These are phyloP conservation scores for Mus minutoides DNA, from an alignment of 2,797 vertebrate genomes.

Conservation along the genomic window DNA sequence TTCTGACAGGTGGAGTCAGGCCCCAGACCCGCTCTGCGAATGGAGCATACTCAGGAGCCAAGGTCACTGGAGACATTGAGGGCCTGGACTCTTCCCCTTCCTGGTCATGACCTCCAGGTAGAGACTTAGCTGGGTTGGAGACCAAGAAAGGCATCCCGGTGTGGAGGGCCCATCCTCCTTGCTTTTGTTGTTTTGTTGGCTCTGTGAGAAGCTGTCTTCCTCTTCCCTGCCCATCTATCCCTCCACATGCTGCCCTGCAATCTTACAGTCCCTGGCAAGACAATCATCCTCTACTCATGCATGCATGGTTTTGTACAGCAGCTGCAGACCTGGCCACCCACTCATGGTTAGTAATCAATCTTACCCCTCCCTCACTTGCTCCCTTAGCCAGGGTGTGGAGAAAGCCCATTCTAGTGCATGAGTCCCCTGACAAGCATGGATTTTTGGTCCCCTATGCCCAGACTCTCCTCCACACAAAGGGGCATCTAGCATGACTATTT, in stretches of 20 bases:
- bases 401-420: background rate
- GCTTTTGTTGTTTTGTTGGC: background rate
- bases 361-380: background rate
- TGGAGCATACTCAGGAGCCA: background rate
- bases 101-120: background rate
- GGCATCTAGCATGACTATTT: background rate
- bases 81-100: background rate
- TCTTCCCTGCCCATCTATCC: background rate
- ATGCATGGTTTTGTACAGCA: background rate
- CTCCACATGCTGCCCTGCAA: background rate
- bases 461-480: background rate
- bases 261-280: constrained; percentile 21
- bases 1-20: fast-evolving
- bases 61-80: background rate
- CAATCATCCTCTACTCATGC: background rate
- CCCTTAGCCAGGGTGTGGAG: background rate
- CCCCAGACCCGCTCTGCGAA: background rate
- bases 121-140: background rate
- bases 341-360: background rate
- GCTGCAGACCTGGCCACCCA: background rate
- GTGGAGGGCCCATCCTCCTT: background rate
- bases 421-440: background rate
- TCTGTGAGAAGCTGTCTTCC: background rate
- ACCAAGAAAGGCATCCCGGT: background rate
- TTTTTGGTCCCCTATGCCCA: background rate